Evolutionary conservation across 2,113 vertebrate genomes (phyloP).

Genomic region (Phyllopteryx taeniolatus): DNA sequence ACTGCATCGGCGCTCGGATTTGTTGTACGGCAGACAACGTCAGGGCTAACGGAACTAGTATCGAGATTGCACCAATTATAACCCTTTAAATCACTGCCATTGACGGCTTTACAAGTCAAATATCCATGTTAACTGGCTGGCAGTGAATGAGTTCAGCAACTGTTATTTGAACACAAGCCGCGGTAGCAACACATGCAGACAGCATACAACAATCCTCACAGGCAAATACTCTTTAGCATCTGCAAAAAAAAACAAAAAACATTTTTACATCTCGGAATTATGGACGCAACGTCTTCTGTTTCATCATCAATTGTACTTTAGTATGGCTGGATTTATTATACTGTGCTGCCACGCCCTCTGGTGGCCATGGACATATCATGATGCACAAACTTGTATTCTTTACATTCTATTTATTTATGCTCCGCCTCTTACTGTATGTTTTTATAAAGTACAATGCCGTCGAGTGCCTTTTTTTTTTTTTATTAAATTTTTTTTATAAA

Average conservation of each 20-base stretch:
- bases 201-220: no score
- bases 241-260: not conserved
- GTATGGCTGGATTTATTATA: no score
- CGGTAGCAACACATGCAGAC: no score
- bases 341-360: not conserved
- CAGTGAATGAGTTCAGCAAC: no score
- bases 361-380: not conserved
- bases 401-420: not conserved
- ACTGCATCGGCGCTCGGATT: not conserved
- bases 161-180: no score
- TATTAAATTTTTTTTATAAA: not conserved
- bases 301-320: not conserved
- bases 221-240: no score
- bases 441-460: not conserved
- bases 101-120: no score
- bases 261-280: not conserved
- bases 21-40: not conserved
- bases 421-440: not conserved
- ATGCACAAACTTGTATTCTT: not conserved
- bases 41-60: not conserved
- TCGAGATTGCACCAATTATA: no score
- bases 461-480: not conserved
- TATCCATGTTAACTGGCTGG: no score
- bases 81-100: no score
- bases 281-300: not conserved